Evolutionary conservation across 2,113 vertebrate species (phyloP).

Genomic region (Elanoides forficatus): DNA sequence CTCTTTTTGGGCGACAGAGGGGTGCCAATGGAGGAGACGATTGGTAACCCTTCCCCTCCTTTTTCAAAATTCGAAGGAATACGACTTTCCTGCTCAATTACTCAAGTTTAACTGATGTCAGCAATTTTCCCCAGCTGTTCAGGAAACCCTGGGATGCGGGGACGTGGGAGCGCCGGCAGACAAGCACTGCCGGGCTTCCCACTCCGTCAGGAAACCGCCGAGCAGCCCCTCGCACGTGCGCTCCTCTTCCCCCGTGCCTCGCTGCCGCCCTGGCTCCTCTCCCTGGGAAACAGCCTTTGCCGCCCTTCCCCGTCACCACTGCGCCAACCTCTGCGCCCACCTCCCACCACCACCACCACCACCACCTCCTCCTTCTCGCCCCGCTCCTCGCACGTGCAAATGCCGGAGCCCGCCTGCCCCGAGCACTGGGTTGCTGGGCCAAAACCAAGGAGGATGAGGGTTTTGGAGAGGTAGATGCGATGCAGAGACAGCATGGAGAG

Average conservation of each 20-base stretch:
- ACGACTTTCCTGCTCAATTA: neutral
- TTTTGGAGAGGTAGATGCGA: neutral
- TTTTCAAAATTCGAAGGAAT: neutral
- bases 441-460: neutral
- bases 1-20: neutral
- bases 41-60: neutral
- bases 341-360: too few relatives aligned
- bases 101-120: neutral
- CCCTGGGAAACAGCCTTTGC: neutral
- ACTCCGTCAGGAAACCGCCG: rapidly evolving
- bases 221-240: neutral
- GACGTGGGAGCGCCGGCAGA: neutral
- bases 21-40: too few relatives aligned
- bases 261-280: rapidly evolving
- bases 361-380: too few relatives aligned
- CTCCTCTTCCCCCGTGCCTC: neutral
- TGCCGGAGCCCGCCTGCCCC: rapidly evolving
- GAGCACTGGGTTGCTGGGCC: rapidly evolving
- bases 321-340: rapidly evolving
- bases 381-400: rapidly evolving
- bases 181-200: neutral
- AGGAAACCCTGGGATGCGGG: neutral
- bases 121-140: neutral
- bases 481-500: neutral
- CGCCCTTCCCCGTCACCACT: neutral